phyloP scores from a whole-genome alignment of 2,113 vertebrate species.

The Apteryx owenii region DNA sequence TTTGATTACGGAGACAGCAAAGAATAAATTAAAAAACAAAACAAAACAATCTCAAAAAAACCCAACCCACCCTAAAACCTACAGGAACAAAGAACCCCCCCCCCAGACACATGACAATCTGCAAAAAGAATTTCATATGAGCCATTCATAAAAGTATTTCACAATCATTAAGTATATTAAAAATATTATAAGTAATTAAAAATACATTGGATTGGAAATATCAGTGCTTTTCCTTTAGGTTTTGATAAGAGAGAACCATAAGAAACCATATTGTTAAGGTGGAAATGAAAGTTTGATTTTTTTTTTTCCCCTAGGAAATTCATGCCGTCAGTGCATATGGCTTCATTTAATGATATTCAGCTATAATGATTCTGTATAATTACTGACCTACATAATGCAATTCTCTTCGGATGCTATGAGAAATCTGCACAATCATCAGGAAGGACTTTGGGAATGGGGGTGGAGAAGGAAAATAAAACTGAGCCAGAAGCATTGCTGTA shows the following conservation, averaged over 20 bases:
- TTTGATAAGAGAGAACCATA: neutral
- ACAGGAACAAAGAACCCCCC: neutral
- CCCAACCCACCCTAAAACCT: too few relatives aligned
- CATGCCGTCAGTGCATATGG: slow-evolving; percentile 41
- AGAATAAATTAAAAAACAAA: neutral
- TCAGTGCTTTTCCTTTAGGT: neutral
- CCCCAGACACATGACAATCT: neutral
- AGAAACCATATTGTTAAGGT: neutral
- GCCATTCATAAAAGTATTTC: neutral
- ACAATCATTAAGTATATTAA: neutral
- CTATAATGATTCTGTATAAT: slow-evolving; percentile 68
- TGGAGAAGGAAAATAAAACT: slow-evolving; percentile 58
- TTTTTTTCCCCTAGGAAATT: slow-evolving; percentile 6
- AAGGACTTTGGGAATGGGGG: slow-evolving; percentile 51
- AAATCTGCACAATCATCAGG: slow-evolving; percentile 68
- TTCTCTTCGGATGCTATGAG: slow-evolving; percentile 45
- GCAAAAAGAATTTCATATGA: neutral
- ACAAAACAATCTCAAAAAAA: too few relatives aligned
- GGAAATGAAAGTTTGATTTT: slow-evolving; percentile 10
- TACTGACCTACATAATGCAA: slow-evolving; percentile 65
- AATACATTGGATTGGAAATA: neutral
- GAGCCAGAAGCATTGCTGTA: slow-evolving; percentile 61
- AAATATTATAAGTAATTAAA: neutral
- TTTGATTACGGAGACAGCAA: neutral
- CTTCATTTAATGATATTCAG: slow-evolving; percentile 64